Base-by-base conservation (phyloP, 2,797 vertebrate species). In the Tauraco hartlaubi region DNA sequence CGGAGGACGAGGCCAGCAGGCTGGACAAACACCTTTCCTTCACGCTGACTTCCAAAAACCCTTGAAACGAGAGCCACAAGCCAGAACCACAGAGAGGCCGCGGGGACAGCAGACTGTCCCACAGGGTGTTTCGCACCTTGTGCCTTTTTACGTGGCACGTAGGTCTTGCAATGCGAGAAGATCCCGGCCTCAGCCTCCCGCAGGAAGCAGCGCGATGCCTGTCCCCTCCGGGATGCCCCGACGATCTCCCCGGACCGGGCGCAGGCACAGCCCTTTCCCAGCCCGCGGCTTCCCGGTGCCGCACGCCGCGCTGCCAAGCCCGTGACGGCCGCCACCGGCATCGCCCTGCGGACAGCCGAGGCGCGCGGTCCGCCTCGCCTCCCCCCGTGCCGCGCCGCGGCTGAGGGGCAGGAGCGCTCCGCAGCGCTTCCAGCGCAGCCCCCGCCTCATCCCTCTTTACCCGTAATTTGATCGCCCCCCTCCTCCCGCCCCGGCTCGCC, bases 1-100 rank as follows among this genome's bases (percentile, higher is more conserved):
- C 0, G 43, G 15, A 19, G 28, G 14, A 26, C 1, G 8, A 33
- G 33, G 23, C 39, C 0, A 3, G 14, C 2, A 37, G 49, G 19
- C 31, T 21, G 37, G 11, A 44, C 77, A 67, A 84, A 28, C 0
- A 3, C 44, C 31, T 39, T 46, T 13, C n/a, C 55, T 48, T 18
- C 10, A 39, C 46, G 4, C 12, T 2, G 14, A 22, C 17, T 41
- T 67, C 41, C 43, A 17, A 46, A 56, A 1, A 0, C 6, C 22
- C 35, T 18, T 23, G 26, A 20, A 46, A 29, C 29, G 48, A 35
- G 43, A 41, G 15, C 46, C 51, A 16, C 1, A 4, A 39, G 9
- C 35, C 2, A 2, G 75, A 41, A 33, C 5, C 35, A 8, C 39
- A 9, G 44, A 16, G 15, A 14, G 12, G n/a, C 52, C 2, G 35